Evolutionary conservation across 2,888 invertebrate species (phyloP), one percentile per base, ranked within the genome.

Genomic region (Cephus pulcher): DNA sequence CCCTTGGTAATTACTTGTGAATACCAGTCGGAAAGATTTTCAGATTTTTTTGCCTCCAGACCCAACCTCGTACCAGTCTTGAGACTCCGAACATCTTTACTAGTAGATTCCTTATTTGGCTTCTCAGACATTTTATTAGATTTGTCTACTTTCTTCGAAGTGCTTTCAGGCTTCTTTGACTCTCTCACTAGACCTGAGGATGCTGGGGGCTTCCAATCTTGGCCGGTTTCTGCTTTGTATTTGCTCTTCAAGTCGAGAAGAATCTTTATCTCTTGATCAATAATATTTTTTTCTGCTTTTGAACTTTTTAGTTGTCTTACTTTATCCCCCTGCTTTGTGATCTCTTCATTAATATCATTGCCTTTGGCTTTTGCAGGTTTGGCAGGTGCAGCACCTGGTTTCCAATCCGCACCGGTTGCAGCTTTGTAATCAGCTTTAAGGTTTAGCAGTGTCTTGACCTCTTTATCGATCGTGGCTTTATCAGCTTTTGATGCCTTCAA

Each of bases 11-110:
- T 94, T 78, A 96, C 97, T 93, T 99, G 99, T 0, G 98, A 97
- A 92, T 99, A 99, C 99, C 99, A 99, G 81, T 99, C 99, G 0
- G 99, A 94, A 37, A 99, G 93, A 90, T 98, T 97, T 34, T 97
- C 98, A 86, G 96, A 96, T 91, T 99, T 99, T 85, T 94, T 96
- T 0, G 96, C 97, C 91, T 99, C 99, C 34, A 99, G 92, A 3
- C 99, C 99, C 11, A 99, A 93, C 76, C 98, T 94, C 0, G 99
- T 98, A 88, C 98, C 95, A 89, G 99, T 99, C 92, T 99, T 98
- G 0, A 92, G 92, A 0, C 93, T 93, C 0, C 93, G 89, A 0
- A 92, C 86, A 12, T 94, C 93, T 89, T 92, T 82, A 68, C 84
- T 12, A 84, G 84, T 82, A 85, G 90, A 70, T 88, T 90, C 86